A percentile compares a stretch with the other conserved stretches of the same genome.
These are phyloP conservation scores for human (Homo sapiens) DNA, from an alignment of 2,113 vertebrate species.

Conservation along the genomic window GRCh38 chr4:19895501-19896000, in stretches of 20 bases:
- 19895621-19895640: constrained; percentile 65
- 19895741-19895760: neutral
- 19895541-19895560: constrained; percentile 53
- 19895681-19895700: constrained; percentile 53
- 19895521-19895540: constrained; percentile 8
- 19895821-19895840: neutral
- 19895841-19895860: neutral
- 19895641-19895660: constrained; percentile 67
- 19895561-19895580: constrained; percentile 60
- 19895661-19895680: constrained; percentile 70
- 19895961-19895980: neutral
- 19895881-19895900: neutral
- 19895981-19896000: constrained; percentile 38
- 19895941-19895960: neutral
- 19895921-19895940: neutral
- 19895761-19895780: constrained; percentile 36
- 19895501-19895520: constrained; percentile 54
- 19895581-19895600: constrained; percentile 62
- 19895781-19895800: constrained; percentile 23
- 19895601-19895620: constrained; percentile 69
- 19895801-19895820: constrained; percentile 16
- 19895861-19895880: neutral
- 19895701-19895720: constrained; percentile 50
- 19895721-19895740: constrained; percentile 52
- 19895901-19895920: neutral